Percentiles rank a stretch among this genome's conserved stretches.
phyloP scores from a whole-genome alignment of 2,797 vertebrate species.

The Epinephelus coioides region DNA sequence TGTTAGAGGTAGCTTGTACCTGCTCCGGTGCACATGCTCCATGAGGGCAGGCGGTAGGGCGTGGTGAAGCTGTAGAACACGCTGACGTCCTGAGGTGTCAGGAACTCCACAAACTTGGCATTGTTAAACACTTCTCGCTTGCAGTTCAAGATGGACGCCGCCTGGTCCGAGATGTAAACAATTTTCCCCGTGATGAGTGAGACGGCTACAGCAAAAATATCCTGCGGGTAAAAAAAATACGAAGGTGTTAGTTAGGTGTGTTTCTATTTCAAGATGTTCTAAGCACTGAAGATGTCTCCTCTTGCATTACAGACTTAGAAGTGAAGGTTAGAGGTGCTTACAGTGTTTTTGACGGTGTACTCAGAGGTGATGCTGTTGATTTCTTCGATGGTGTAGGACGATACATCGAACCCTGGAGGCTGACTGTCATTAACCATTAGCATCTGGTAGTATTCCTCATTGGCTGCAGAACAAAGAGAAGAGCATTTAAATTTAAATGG shows the following conservation, averaged over 20 bases:
- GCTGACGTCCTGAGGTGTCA: constrained; percentile 94
- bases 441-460: constrained; percentile 96
- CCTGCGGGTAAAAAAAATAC: constrained; percentile 77
- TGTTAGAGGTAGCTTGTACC: constrained; percentile 80
- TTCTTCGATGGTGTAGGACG: constrained; percentile 92
- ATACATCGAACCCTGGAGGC: constrained; percentile 88
- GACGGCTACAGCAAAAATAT: constrained; percentile 94
- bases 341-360: constrained; percentile 92
- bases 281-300: too few species aligned
- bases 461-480: constrained; percentile 83
- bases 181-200: constrained; percentile 94
- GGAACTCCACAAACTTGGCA: constrained; percentile 95
- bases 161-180: constrained; percentile 95
- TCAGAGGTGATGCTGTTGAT: constrained; percentile 93
- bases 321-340: constrained; percentile 72
- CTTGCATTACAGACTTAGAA: too few species aligned
- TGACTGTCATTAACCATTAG: constrained; percentile 91
- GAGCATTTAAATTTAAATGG: too few species aligned
- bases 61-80: constrained; percentile 96
- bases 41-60: constrained; percentile 92
- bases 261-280: too few species aligned
- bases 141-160: constrained; percentile 91
- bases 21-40: constrained; percentile 91
- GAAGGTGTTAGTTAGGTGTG: neutral
- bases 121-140: constrained; percentile 90